phyloP scores from a whole-genome alignment of 2,113 vertebrate species.

The Melanostigma gelatinosum region DNA sequence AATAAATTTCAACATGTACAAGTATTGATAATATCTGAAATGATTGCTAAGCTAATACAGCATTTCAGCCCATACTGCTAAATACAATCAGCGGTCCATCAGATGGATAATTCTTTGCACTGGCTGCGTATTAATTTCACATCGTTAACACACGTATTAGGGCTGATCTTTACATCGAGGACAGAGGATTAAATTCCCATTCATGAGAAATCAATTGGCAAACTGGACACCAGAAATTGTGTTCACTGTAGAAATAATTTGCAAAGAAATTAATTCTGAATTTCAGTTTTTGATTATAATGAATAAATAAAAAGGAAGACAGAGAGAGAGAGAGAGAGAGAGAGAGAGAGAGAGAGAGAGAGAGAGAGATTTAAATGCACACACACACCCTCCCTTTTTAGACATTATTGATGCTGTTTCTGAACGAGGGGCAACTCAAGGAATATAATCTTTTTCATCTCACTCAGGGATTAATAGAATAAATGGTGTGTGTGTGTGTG shows the following conservation, averaged over 20 bases:
- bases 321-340: background rate
- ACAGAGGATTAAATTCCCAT: slow-evolving; percentile 38
- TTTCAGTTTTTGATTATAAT: slow-evolving; percentile 57
- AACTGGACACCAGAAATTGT: slow-evolving; percentile 43
- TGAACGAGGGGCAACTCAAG: slow-evolving; percentile 72
- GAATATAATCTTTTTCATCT: slow-evolving; percentile 82
- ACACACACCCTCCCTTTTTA: slow-evolving; percentile 54
- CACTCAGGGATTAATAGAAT: slow-evolving; percentile 80
- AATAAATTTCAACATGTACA: background rate
- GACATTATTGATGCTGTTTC: slow-evolving; percentile 77
- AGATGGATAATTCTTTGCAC: slow-evolving; percentile 9
- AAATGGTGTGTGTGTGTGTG: slow-evolving; percentile 66
- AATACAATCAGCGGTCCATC: slow-evolving; percentile 41
- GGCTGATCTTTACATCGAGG: slow-evolving; percentile 24
- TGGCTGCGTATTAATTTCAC: slow-evolving; percentile 43
- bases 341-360: background rate
- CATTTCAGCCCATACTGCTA: slow-evolving; percentile 35
- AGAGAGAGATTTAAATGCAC: background rate
- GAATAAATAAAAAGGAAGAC: background rate
- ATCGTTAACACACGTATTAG: slow-evolving; percentile 51
- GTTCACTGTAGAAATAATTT: slow-evolving; percentile 41
- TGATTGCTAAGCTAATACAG: slow-evolving; percentile 28
- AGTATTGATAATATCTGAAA: slow-evolving; percentile 47
- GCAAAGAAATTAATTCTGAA: slow-evolving; percentile 38
- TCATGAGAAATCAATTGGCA: slow-evolving; percentile 57